These are phyloP conservation scores for Corythornis vintsioides DNA, from an alignment of 2,113 vertebrate species.

Conservation along the genomic window DNA sequence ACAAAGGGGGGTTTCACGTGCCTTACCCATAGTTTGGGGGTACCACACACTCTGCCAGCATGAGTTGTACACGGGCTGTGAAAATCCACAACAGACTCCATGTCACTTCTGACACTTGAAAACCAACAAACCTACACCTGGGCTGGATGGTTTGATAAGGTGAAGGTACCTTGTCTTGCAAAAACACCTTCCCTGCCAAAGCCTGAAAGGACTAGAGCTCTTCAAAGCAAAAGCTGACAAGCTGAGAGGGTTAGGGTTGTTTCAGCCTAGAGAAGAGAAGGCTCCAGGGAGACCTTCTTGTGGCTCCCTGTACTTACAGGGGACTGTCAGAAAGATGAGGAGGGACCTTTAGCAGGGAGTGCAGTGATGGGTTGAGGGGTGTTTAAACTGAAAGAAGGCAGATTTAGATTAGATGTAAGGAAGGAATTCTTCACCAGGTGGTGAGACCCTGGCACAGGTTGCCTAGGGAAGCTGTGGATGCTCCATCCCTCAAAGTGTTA, in stretches of 20 bases:
- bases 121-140: neutral
- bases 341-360: neutral
- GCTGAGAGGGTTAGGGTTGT: neutral
- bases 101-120: neutral
- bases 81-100: neutral
- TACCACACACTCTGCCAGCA: neutral
- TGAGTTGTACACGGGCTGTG: rapidly evolving
- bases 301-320: neutral
- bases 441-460: neutral
- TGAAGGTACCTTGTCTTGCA: neutral
- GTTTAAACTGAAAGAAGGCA: neutral
- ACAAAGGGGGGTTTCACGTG: neutral
- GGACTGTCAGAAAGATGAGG: neutral
- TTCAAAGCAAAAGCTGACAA: neutral
- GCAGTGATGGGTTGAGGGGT: neutral
- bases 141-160: neutral
- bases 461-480: neutral
- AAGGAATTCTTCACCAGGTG: neutral
- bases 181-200: neutral
- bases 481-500: neutral
- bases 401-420: neutral
- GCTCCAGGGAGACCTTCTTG: neutral
- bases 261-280: neutral
- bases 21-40: neutral
- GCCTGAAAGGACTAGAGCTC: neutral